Base-by-base conservation (phyloP, 2,888 invertebrate species). In the Pterostichus madidus region DNA sequence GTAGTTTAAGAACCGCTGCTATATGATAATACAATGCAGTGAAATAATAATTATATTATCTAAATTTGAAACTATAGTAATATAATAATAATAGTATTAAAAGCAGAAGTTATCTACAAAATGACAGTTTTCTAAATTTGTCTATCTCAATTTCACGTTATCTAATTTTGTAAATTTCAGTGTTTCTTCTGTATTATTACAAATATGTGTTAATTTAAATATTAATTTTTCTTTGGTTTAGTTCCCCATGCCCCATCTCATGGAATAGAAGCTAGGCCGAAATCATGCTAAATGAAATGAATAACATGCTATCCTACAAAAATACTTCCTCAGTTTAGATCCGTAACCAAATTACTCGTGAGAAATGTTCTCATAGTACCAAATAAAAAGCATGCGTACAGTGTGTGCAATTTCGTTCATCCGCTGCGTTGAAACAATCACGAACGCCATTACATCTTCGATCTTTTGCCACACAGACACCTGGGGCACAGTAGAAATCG, bases 401-500 rank as follows among this genome's bases (percentile, higher is more conserved):
- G 87, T 88, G 90, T 85, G 88, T 89, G 90, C 93, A 93, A 89
- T 90, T 88, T 85, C 89, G 87, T 90, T 93, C 93, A 88, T 93
- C 93, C 83, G 92, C 92, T 87, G 91, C 89, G 87, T 94, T 92
- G 87, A 91, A 91, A 89, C 93, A 93, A 87, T 93, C 92, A 88
- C 89, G 89, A 87, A 90, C 89, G 86, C 91, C 89, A 88, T 93
- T 91, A 89, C 93, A 93, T 85, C 91, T 88, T 87, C 91, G 91
- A 86, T 90, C 90, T 85, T 89, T 88, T 85, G 92, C 91, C 85
- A 94, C 92, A 90, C 94, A 94, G 89, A 91, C 90, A 88, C 93
- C 93, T 89, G 92, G 93, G 88, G 91, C 90, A 90, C 95, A 95
- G 88, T 91, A 91, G 92, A 93, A 94, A 90, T 90, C 86, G 77